Evolutionary conservation across 2,113 vertebrate species (phyloP), one percentile per base, ranked within the genome.

Genomic region (Dromaius novaehollandiae): DNA sequence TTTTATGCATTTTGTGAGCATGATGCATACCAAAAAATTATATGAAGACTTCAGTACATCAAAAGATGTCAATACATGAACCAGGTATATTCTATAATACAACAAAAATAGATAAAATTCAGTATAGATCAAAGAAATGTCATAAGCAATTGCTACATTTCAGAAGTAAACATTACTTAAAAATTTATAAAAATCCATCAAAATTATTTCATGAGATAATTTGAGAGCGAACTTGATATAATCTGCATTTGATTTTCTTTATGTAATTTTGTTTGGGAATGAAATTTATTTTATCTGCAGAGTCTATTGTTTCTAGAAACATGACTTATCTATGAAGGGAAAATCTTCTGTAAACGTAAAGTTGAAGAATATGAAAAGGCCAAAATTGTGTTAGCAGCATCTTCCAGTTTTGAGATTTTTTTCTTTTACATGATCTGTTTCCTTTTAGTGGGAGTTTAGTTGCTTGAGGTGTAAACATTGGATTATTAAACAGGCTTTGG

Each of bases 101-200:
- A 94, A 93, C 77, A 91, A 96, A 97, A 96, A 96, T 90, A 94
- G 73, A 75, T 68, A 95, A 94, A 96, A 95, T 88, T 92, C 95
- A 32, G 42, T 48, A 64, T 46, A 94, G 93, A 97, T 97, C 92
- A 97, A 97, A 97, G 93, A 94, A 97, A 82, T 24, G 55, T 91
- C 95, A 93, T 22, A 53, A 94, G 40, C 8, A 19, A 91, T 81
- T 83, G 75, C 91, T 91, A 11, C 50, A 65, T 95, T 96, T 76
- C 65, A 94, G 79, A 94, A 96, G 91, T 88, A 97, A 97, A 88
- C 90, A 95, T 94, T 95, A 90, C 63, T 97, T 93, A 95, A 96
- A 97, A 96, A 96, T 96, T 95, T 95, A 97, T 97, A 82, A 88
- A 96, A 92, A 93, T 83, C 66, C 48, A 82, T 97, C 93, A 95